These are phyloP conservation scores for Paracentrotus lividus DNA, from an alignment of 53 echinoderm and acorn worm genomes.

Conservation along the genomic window DNA sequence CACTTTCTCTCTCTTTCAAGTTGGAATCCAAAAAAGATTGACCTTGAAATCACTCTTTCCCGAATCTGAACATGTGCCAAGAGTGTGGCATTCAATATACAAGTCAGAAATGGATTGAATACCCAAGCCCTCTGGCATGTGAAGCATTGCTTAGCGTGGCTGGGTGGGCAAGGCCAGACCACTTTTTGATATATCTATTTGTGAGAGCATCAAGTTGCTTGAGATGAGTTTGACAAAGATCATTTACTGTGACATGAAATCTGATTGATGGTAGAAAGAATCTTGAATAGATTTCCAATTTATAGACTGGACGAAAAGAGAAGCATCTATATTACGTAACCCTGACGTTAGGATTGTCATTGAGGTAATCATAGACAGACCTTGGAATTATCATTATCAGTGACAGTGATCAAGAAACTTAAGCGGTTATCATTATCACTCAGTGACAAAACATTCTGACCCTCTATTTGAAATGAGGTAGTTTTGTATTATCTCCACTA, in stretches of 20 bases:
- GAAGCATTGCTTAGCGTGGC: background rate
- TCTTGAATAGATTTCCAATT: background rate
- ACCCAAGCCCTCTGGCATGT: background rate
- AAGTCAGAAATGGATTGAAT: background rate
- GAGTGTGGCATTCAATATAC: background rate
- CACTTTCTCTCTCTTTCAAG: background rate
- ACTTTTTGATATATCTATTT: background rate
- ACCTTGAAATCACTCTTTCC: background rate
- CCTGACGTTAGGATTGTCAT: no score
- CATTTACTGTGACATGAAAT: background rate
- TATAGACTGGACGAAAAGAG: no score
- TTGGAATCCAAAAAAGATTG: background rate
- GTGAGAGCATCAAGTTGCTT: background rate
- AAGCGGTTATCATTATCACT: background rate
- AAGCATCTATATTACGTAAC: no score
- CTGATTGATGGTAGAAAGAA: background rate
- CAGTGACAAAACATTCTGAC: background rate
- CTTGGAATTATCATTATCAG: background rate
- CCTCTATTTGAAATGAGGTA: no score
- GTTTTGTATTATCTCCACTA: no score
- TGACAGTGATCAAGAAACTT: background rate
- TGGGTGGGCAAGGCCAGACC: background rate
- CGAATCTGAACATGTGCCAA: background rate
- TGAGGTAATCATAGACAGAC: no score
- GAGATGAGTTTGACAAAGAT: background rate